phyloP scores from a whole-genome alignment of 2,113 vertebrate genomes.

The Zosterops japonicus region DNA sequence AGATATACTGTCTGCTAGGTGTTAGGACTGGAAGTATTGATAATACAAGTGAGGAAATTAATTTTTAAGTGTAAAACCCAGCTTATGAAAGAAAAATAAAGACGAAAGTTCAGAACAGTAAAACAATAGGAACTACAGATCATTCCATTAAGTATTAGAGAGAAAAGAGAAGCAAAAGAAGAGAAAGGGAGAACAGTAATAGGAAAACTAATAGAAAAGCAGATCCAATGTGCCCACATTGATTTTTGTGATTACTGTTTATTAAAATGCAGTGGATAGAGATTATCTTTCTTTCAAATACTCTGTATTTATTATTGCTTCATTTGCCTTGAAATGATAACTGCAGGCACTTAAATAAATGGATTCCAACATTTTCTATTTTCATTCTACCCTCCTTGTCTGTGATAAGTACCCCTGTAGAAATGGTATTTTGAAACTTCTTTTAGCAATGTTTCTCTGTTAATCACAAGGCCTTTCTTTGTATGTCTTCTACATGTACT shows the following conservation, averaged over 20 bases:
- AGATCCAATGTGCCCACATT: slow-evolving; percentile 4
- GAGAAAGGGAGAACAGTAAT: slow-evolving; percentile 30
- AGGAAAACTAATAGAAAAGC: slow-evolving; percentile 44
- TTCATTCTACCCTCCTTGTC: slow-evolving; percentile 1
- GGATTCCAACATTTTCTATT: slow-evolving; percentile 19
- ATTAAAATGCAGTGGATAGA: slow-evolving; percentile 37
- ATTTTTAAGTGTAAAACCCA: slow-evolving; percentile 4
- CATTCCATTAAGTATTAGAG: neutral
- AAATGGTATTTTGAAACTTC: slow-evolving; percentile 24
- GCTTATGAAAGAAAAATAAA: slow-evolving; percentile 50
- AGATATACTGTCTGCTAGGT: neutral
- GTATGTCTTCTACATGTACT: neutral
- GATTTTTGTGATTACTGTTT: slow-evolving; percentile 63
- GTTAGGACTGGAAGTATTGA: neutral
- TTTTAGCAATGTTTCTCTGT: slow-evolving; percentile 9
- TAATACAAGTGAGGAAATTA: slow-evolving; percentile 5
- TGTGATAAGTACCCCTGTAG: neutral
- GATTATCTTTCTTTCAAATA: slow-evolving; percentile 66
- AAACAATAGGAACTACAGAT: slow-evolving; percentile 12
- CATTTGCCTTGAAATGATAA: slow-evolving; percentile 56
- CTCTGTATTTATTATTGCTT: slow-evolving; percentile 62
- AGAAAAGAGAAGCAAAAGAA: slow-evolving; percentile 22
- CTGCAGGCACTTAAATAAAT: slow-evolving; percentile 60
- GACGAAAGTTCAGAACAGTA: neutral
- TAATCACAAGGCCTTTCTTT: slow-evolving; percentile 34